These are phyloP conservation scores for Brachyptera putata DNA, from an alignment of 2,888 invertebrate genomes.

Conservation along the genomic window DNA sequence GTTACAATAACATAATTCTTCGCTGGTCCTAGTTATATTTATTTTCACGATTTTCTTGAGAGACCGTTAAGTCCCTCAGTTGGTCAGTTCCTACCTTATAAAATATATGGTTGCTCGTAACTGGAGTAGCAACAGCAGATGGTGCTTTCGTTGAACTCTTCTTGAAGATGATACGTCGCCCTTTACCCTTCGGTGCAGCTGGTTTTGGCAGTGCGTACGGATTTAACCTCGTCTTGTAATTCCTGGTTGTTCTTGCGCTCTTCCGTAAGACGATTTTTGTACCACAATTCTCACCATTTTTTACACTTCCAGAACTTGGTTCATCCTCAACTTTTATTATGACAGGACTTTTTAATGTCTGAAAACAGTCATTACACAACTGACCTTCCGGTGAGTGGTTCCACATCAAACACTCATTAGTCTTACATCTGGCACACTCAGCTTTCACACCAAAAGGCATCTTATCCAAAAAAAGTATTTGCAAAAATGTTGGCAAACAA, in stretches of 20 bases:
- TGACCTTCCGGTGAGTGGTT: conserved; percentile 68
- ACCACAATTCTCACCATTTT: conserved; percentile 41
- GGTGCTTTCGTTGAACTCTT: conserved; percentile 77
- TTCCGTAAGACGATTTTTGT: conserved; percentile 47
- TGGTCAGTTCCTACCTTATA: conserved; percentile 65
- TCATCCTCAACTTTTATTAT: conserved; percentile 39
- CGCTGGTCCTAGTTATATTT: too few species aligned
- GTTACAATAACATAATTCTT: too few species aligned
- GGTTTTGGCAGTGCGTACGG: conserved; percentile 46
- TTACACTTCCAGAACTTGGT: conserved; percentile 37
- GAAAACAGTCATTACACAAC: conserved; percentile 73
- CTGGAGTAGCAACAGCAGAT: conserved; percentile 71
- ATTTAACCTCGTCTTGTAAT: conserved; percentile 47
- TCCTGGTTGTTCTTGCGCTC: conserved; percentile 55
- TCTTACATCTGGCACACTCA: conserved; percentile 65
- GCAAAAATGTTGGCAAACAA: not conserved
- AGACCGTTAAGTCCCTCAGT: too few species aligned
- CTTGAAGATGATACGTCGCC: conserved; percentile 73
- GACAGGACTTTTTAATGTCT: conserved; percentile 50
- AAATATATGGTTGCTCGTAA: conserved; percentile 75
- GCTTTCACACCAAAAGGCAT: conserved; percentile 55
- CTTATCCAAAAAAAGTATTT: too few species aligned
- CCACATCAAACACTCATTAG: conserved; percentile 70
- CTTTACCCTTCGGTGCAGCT: conserved; percentile 61
- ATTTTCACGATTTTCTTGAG: too few species aligned